Conservation (phyloP, 2,888 invertebrate genomes). For the Thecophora atra region DNA sequence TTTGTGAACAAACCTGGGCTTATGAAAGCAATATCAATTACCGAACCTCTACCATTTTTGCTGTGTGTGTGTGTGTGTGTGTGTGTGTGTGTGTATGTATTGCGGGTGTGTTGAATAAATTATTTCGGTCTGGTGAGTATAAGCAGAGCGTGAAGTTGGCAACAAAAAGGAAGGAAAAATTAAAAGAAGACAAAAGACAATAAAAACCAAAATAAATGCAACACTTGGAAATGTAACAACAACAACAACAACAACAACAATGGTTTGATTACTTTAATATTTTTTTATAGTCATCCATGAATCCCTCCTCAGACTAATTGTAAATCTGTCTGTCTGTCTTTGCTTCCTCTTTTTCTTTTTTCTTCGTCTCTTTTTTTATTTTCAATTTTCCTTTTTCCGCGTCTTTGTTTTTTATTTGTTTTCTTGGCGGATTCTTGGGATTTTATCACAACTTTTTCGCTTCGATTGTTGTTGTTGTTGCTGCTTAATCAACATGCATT, state of each 20-base stretch:
- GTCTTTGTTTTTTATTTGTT: not conserved
- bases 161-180: conserved; percentile 53
- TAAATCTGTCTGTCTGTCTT: conserved; percentile 22
- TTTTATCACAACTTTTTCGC: not conserved
- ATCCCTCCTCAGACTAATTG: not conserved
- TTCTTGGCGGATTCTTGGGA: not conserved
- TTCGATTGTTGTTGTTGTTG: not conserved
- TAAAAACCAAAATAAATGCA: not conserved
- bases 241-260: not conserved
- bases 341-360: not conserved
- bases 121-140: conserved; percentile 66
- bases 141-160: conserved; percentile 67
- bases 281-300: not conserved
- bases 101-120: conserved; percentile 66
- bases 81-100: conserved; percentile 59
- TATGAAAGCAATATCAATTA: no score
- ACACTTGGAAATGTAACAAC: not conserved
- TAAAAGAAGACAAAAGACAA: conserved; percentile 40
- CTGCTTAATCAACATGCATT: conserved; percentile 20
- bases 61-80: conserved; percentile 40
- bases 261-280: conserved; percentile 1
- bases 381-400: conserved; percentile 8
- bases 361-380: not conserved
- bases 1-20: no score
- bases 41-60: no score